Conservation (phyloP, 2,797 vertebrate species). For the Lepilemur ruficaudatus region DNA sequence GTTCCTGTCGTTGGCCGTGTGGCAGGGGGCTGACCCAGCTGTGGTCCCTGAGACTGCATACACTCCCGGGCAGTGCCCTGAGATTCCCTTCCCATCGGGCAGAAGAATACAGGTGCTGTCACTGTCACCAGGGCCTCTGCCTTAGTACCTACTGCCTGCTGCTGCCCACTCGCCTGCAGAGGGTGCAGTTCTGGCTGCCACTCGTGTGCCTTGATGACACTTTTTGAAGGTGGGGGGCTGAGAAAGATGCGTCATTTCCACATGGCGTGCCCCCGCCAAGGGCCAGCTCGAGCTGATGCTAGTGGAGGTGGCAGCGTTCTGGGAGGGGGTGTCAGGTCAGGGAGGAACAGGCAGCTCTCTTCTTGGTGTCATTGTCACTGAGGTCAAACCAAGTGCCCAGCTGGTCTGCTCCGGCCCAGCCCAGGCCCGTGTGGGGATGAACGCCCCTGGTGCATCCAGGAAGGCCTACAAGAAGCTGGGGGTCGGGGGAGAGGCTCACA, state of each 20-base stretch:
- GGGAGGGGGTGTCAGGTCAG: no score
- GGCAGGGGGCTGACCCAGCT: neutral
- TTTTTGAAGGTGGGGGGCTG: neutral
- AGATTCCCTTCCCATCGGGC: neutral
- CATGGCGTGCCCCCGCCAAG: neutral
- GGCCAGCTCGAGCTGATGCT: neutral
- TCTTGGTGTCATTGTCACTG: neutral
- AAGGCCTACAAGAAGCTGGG: neutral
- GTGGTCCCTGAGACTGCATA: no score
- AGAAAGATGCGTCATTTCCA: neutral
- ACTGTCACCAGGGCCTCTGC: accelerated
- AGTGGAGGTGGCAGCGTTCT: neutral
- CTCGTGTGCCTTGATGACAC: neutral
- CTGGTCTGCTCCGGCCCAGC: neutral
- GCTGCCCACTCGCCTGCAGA: neutral
- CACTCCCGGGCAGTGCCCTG: neutral
- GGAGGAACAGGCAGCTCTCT: neutral
- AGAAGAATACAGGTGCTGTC: neutral
- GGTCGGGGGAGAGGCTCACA: accelerated
- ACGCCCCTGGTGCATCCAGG: neutral
- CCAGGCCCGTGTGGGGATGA: neutral
- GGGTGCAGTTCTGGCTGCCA: neutral
- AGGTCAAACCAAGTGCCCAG: neutral
- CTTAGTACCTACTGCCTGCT: neutral
- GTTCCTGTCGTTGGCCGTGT: accelerated